Evolutionary conservation across 2,113 vertebrate genomes (phyloP), one percentile per base, ranked within the genome.

Genomic region (Mastomys natalensis): DNA sequence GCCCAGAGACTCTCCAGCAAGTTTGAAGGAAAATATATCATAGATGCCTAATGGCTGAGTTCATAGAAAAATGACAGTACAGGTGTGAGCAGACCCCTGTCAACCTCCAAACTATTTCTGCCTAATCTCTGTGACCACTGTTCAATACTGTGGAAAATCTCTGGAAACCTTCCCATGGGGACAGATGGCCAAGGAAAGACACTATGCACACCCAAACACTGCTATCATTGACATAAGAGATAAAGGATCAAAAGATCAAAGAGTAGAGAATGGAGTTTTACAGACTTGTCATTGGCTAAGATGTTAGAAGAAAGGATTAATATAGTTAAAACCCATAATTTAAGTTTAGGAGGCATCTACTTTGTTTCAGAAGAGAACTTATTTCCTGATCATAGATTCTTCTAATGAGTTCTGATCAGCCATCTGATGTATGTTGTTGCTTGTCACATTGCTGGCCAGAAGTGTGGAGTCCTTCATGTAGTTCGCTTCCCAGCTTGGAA

Each of bases 21-120:
- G 80, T 88, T 93, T 48, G 53, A 91, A 68, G 80, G 76, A 66
- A 88, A 87, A 93, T 88, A 87, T 0, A 11, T 90, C 90, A 91
- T 17, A 93, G 89, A 95, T 97, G 91, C 95, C 94, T 89, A 70
- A 62, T 3, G 19, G 70, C 74, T 95, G 95, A 97, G 93, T 94
- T 96, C 93, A 89, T 7, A 64, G 82, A 87, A 62, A 82, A 96
- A 91, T 70, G 81, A 78, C 62, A 80, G 73, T 89, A 24, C 73
- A 58, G 82, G 48, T 73, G 16, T 1, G 24, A 74, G 17, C 48
- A 81, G 81, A 62, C n/a, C 73, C 45, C 19, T 43, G 64, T 72
- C 29, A 9, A 0, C 24, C 87, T 73, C 88, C n/a, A 76, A 37
- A 43, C 74, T 91, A 37, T 74, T 45, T 94, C 81, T 91, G 40